Conservation (phyloP, 2,113 vertebrate species). For the Siniperca knerii region DNA sequence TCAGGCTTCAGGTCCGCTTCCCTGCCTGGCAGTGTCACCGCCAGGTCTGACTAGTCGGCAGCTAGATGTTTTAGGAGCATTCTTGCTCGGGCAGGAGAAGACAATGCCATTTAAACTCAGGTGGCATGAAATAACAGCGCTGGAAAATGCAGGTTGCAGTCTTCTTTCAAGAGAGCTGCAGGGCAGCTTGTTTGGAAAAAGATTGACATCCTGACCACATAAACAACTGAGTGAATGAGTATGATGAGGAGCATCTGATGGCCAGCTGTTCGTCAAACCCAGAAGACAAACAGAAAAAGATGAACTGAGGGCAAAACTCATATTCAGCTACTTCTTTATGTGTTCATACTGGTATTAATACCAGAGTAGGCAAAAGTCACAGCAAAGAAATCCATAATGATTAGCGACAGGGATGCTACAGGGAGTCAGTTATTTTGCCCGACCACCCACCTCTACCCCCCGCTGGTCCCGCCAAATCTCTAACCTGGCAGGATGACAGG, state of each 20-base stretch:
- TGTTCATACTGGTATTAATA: not conserved
- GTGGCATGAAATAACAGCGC: conserved; percentile 11
- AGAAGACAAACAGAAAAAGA: not conserved
- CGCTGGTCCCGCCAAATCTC: conserved; percentile 22
- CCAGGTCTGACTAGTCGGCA: conserved; percentile 14
- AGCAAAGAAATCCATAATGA: conserved; percentile 36
- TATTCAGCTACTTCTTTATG: conserved; percentile 1
- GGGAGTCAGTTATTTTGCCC: conserved; percentile 27
- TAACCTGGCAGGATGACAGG: conserved; percentile 66
- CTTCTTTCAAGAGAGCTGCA: not conserved
- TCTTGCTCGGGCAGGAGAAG: not conserved
- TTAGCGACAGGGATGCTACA: conserved; percentile 10
- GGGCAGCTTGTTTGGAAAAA: not conserved
- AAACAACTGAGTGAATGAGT: conserved; percentile 14
- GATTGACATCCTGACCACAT: not conserved
- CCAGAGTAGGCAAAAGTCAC: not conserved
- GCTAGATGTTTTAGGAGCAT: not conserved
- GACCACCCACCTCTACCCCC: conserved; percentile 51
- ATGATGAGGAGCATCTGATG: not conserved
- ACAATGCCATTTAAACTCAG: conserved; percentile 27
- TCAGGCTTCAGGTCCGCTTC: conserved; percentile 22
- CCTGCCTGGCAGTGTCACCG: conserved; percentile 6
- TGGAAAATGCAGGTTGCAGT: conserved; percentile 6
- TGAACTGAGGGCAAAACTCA: not conserved
- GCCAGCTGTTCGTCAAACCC: not conserved